Conservation (phyloP, 2,113 vertebrate species). For the Empidonax alnorum region DNA sequence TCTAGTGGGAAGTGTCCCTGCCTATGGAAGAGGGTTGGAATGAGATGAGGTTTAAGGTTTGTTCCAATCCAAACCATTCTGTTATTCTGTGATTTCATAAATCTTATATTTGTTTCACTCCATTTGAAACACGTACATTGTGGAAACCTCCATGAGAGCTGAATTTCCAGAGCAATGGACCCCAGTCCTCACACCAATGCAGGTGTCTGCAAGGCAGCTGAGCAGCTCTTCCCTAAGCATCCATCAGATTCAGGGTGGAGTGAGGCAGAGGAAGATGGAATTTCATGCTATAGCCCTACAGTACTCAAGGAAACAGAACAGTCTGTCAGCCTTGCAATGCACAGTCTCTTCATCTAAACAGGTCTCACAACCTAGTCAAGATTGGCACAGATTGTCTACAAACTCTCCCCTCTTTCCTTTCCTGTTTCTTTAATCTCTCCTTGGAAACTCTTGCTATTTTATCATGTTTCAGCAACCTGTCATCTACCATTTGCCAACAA, state of each 20-base stretch:
- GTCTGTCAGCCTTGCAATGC: not conserved
- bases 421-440: not conserved
- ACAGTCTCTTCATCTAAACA: not conserved
- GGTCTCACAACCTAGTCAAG: not conserved
- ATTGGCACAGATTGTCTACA: not conserved
- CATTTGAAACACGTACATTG: not conserved
- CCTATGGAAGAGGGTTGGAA: not conserved
- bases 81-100: not conserved
- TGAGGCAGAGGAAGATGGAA: not conserved
- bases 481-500: constrained; percentile 7
- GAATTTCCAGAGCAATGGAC: not conserved
- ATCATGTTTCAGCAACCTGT: constrained; percentile 8
- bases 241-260: not conserved
- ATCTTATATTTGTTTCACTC: not conserved
- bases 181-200: not conserved
- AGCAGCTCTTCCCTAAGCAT: not conserved
- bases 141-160: not conserved
- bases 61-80: accelerated
- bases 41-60: not conserved
- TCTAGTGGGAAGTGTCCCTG: accelerated
- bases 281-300: not conserved
- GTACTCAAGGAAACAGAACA: not conserved
- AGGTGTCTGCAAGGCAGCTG: not conserved
- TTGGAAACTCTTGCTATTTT: not conserved
- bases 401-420: not conserved